Conservation (phyloP, 2,797 vertebrate species). For the Microhierax caerulescens region DNA sequence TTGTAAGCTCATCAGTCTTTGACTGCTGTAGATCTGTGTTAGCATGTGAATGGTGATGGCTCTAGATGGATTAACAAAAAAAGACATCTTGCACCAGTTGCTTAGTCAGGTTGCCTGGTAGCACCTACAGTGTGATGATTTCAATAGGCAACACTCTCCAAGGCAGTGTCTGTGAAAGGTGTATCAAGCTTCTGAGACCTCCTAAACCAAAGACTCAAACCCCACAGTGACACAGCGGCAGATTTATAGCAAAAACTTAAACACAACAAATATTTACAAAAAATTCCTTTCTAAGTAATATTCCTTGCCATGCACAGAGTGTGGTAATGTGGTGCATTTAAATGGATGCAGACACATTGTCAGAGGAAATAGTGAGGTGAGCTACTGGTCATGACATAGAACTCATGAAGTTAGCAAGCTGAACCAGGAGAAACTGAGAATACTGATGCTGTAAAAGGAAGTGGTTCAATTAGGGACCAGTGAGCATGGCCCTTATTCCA, state of each 20-base stretch:
- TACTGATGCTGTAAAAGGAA: background rate
- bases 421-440: background rate
- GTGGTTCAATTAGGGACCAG: background rate
- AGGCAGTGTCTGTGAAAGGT: background rate
- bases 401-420: background rate
- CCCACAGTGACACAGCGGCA: background rate
- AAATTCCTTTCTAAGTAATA: background rate
- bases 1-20: background rate
- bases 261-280: background rate
- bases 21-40: background rate
- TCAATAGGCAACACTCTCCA: background rate
- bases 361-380: background rate
- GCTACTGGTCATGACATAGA: background rate
- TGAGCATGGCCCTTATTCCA: background rate
- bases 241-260: background rate
- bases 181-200: background rate
- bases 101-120: background rate
- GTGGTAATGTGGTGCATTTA: background rate
- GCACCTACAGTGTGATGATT: background rate
- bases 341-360: background rate
- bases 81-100: background rate
- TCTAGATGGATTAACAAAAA: background rate
- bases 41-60: background rate
- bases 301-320: background rate
- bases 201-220: background rate